Conservation (phyloP, 2,113 vertebrate genomes). For the Chinchilla lanigera region DNA sequence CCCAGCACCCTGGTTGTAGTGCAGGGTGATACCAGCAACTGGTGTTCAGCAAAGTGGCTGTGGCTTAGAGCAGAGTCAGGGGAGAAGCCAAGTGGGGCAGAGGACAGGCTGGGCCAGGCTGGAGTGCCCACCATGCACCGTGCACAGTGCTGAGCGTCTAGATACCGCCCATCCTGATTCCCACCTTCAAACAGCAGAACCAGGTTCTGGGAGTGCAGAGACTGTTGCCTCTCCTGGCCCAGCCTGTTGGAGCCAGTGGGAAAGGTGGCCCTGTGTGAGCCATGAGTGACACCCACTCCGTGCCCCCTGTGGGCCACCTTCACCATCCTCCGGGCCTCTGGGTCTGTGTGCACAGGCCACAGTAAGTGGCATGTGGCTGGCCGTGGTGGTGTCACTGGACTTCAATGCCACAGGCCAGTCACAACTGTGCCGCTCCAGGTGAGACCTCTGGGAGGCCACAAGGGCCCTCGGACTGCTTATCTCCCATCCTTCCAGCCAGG, state of each 20-base stretch:
- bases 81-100: neutral
- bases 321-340: conserved; percentile 92
- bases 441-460: neutral
- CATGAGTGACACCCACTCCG: fast-evolving
- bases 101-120: neutral
- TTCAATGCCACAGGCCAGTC: conserved; percentile 91
- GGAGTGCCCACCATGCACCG: neutral
- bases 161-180: conserved; percentile 8
- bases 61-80: neutral
- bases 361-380: conserved; percentile 91
- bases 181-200: neutral
- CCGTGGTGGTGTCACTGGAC: conserved; percentile 94
- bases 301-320: conserved; percentile 92
- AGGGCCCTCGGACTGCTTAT: neutral
- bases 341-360: conserved; percentile 88
- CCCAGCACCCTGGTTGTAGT: neutral
- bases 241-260: neutral
- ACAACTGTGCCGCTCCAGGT: conserved; percentile 95
- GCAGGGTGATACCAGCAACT: neutral
- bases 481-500: neutral
- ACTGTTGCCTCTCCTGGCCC: neutral
- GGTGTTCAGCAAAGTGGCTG: neutral
- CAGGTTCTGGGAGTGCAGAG: neutral
- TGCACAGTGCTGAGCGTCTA: neutral
- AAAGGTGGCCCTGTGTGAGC: neutral